phyloP scores from a whole-genome alignment of 1,140 invertebrate species.

The Trinorchestia longiramus region DNA sequence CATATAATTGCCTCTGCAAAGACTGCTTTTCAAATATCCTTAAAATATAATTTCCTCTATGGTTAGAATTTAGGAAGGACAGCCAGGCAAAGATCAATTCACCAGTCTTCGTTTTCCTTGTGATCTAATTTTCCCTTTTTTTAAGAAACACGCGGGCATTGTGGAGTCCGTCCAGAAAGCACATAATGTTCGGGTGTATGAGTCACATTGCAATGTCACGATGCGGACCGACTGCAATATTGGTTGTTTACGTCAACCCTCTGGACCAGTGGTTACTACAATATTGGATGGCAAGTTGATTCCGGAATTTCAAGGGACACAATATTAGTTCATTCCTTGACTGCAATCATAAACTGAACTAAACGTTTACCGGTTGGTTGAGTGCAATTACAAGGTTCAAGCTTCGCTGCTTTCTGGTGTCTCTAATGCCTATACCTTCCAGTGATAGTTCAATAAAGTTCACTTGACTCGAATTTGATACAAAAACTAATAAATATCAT shows the following conservation, averaged over 20 bases:
- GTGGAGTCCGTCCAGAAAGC: background rate
- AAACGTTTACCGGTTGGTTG: background rate
- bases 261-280: background rate
- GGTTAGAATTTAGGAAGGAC: background rate
- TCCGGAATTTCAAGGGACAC: conserved; percentile 25
- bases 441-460: background rate
- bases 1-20: background rate
- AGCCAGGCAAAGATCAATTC: background rate
- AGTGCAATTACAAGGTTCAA: background rate
- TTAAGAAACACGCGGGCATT: background rate
- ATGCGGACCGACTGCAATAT: background rate
- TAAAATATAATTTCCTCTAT: background rate
- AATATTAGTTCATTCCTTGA: conserved; percentile 15
- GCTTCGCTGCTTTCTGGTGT: background rate
- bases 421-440: background rate
- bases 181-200: conserved; percentile 20
- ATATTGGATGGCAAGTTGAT: conserved; percentile 29
- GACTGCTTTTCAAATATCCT: background rate
- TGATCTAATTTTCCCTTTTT: background rate
- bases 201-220: conserved; percentile 4
- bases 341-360: background rate
- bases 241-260: background rate
- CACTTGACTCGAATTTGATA: background rate
- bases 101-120: background rate
- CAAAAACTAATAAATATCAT: background rate